phyloP scores from a whole-genome alignment of 2,797 vertebrate species.

The Trematomus bernacchii region DNA sequence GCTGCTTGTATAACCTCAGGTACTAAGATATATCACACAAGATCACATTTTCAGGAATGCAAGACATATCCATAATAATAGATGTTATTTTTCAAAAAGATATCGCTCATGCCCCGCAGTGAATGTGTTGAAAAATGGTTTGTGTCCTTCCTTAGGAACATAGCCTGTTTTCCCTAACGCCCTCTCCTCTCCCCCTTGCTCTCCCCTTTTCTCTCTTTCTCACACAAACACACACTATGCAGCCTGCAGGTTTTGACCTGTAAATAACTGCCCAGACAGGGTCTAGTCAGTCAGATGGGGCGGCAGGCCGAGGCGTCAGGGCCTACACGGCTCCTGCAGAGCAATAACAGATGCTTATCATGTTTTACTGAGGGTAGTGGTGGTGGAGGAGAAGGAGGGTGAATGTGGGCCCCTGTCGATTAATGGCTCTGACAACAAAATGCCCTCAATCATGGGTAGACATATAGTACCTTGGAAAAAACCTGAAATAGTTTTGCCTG shows the following conservation, averaged over 20 bases:
- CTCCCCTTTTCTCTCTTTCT: constrained; percentile 46
- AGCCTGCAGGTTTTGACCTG: constrained; percentile 90
- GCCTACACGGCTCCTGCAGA: constrained; percentile 70
- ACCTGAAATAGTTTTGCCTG: constrained; percentile 36
- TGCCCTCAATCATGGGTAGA: constrained; percentile 61
- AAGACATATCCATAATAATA: constrained; percentile 41
- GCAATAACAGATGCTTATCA: constrained; percentile 81
- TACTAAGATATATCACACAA: constrained; percentile 3
- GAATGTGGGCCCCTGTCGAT: constrained; percentile 49
- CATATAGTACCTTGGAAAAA: constrained; percentile 50
- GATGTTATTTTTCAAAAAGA: constrained; percentile 30
- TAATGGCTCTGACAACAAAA: constrained; percentile 64
- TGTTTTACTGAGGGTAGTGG: constrained; percentile 68
- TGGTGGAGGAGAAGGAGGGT: constrained; percentile 13
- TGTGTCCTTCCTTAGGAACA: constrained; percentile 21
- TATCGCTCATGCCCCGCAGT: constrained; percentile 20
- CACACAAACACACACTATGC: constrained; percentile 59
- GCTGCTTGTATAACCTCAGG: neutral
- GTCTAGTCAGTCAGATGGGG: constrained; percentile 83
- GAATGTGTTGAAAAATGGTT: constrained; percentile 18
- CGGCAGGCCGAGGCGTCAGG: constrained; percentile 71
- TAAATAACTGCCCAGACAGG: constrained; percentile 84
- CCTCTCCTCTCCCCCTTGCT: constrained; percentile 7
- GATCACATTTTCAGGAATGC: constrained; percentile 33
- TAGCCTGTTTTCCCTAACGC: neutral